phyloP scores from a whole-genome alignment of 2,113 vertebrate genomes.

The Myiopsitta monachus region DNA sequence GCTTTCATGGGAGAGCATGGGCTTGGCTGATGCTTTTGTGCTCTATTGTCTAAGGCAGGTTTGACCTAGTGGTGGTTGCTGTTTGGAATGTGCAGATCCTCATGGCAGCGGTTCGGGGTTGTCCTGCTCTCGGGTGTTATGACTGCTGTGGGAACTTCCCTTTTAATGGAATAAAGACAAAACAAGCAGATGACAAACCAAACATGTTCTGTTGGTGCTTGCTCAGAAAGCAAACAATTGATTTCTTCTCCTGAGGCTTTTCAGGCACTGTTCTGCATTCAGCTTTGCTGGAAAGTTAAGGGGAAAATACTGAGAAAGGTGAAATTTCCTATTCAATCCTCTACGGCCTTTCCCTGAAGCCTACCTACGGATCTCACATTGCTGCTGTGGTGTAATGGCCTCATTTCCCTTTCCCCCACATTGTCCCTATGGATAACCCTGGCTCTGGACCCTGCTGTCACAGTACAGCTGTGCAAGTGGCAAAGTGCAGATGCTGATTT shows the following conservation, averaged over 20 bases:
- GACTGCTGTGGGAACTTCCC: background rate
- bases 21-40: background rate
- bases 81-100: background rate
- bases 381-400: fast-evolving
- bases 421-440: fast-evolving
- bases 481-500: background rate
- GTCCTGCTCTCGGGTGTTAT: background rate
- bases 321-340: background rate
- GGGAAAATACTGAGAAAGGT: background rate
- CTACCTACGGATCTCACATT: background rate
- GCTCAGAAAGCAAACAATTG: fast-evolving
- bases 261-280: background rate
- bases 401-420: background rate
- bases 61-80: background rate
- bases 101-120: fast-evolving
- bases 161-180: background rate
- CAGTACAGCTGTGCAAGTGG: background rate
- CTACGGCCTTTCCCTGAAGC: background rate
- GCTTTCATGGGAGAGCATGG: fast-evolving
- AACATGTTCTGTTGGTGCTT: background rate
- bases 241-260: background rate
- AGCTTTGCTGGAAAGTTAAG: background rate
- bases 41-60: background rate
- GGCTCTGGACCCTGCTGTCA: background rate
- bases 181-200: background rate